These are phyloP conservation scores for Todiramphus chloris DNA, from an alignment of 2,113 vertebrate species.

Conservation along the genomic window DNA sequence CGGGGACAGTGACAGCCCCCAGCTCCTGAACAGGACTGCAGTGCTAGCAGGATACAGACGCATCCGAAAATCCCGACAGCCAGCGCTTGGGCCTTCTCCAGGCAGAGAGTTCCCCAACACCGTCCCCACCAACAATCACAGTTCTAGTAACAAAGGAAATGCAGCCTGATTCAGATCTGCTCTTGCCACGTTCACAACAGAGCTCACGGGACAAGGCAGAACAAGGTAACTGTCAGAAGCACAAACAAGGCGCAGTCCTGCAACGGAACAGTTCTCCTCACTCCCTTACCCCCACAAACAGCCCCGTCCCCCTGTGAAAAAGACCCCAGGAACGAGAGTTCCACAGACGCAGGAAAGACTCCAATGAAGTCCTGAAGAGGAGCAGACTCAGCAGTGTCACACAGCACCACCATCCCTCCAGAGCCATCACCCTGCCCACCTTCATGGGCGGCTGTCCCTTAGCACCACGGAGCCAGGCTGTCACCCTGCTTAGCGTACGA, in stretches of 20 bases:
- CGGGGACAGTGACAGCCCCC: not conserved
- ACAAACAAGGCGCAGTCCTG: not conserved
- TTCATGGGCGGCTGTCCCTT: not conserved
- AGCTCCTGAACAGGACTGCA: not conserved
- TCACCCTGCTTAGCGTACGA: not conserved
- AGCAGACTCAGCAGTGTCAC: not conserved
- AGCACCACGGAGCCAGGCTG: not conserved
- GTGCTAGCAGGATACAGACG: not conserved
- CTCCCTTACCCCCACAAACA: not conserved
- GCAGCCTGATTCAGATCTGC: not conserved
- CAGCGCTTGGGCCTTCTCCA: not conserved
- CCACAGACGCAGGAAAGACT: not conserved
- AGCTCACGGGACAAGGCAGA: not conserved
- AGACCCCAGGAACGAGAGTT: not conserved
- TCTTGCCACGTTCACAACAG: accelerated
- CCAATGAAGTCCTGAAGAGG: not conserved
- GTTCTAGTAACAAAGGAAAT: not conserved
- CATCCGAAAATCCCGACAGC: not conserved
- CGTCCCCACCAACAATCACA: not conserved
- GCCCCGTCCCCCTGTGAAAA: not conserved
- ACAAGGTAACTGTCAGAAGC: not conserved
- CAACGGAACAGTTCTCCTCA: not conserved
- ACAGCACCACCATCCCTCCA: not conserved
- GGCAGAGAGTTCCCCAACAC: not conserved
- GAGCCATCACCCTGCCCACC: not conserved